Conservation (phyloP, 2,888 invertebrate genomes). For the Eustalomyia histrio region DNA sequence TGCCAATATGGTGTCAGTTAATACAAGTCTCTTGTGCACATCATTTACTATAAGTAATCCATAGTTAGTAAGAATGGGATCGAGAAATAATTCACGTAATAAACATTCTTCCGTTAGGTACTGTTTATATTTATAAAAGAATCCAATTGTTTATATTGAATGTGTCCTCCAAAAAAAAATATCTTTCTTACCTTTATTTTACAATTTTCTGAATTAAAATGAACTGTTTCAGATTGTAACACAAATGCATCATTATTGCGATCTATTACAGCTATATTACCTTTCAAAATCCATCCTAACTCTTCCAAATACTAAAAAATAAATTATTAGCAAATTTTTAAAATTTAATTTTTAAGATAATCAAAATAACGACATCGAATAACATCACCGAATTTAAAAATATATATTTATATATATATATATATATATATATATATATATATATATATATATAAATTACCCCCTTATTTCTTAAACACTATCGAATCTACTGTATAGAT, state of each 20-base stretch:
- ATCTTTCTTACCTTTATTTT: constrained; percentile 42
- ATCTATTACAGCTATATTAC: constrained; percentile 93
- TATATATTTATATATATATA: too few relatives aligned
- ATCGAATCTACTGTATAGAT: too few relatives aligned
- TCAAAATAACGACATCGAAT: constrained; percentile 12
- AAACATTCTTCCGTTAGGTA: constrained; percentile 98
- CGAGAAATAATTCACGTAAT: constrained; percentile 95
- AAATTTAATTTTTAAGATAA: not conserved
- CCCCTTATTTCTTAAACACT: too few relatives aligned
- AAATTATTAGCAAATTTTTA: constrained; percentile 1
- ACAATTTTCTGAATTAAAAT: constrained; percentile 86
- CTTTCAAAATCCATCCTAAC: constrained; percentile 89
- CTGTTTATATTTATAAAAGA: constrained; percentile 79
- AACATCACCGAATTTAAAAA: constrained; percentile 51
- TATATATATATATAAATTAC: too few relatives aligned
- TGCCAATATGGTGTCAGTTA: constrained; percentile 96
- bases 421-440: too few relatives aligned
- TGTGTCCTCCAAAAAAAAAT: not conserved
- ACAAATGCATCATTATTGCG: constrained; percentile 94
- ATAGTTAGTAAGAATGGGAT: constrained; percentile 94
- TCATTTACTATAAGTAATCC: constrained; percentile 94
- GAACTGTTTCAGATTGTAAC: constrained; percentile 91
- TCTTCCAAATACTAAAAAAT: constrained; percentile 90
- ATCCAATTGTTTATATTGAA: not conserved
- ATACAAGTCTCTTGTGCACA: constrained; percentile 95